Percentiles rank a stretch among this genome's conserved stretches.
Evolutionary conservation across 1,140 invertebrate genomes (phyloP).

Genomic region (Sipha flava): DNA sequence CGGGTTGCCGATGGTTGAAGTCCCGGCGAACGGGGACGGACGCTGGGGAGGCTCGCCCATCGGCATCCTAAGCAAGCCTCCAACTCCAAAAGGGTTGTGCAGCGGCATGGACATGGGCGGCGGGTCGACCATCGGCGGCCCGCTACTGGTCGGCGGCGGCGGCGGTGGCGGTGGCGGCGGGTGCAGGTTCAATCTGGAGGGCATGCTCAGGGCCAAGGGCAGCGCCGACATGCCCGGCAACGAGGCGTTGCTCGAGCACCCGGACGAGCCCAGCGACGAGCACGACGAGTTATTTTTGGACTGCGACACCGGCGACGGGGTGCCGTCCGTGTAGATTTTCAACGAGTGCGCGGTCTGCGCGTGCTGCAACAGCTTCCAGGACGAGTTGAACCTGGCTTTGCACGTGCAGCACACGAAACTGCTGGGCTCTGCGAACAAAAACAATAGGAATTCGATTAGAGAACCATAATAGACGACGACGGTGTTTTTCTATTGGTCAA

Average conservation of each 20-base stretch:
- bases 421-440: constrained; percentile 75
- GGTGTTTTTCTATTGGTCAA: not conserved
- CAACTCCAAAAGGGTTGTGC: constrained; percentile 58
- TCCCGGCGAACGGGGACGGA: constrained; percentile 43
- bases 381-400: constrained; percentile 77
- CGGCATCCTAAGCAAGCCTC: constrained; percentile 56
- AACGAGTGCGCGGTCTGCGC: constrained; percentile 88
- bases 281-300: constrained; percentile 44
- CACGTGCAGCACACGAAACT: constrained; percentile 91
- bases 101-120: constrained; percentile 41
- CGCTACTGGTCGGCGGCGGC: constrained; percentile 42
- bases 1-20: constrained; percentile 53
- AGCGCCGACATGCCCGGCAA: constrained; percentile 38
- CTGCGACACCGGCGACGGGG: constrained; percentile 43
- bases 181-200: constrained; percentile 33
- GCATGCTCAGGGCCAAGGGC: constrained; percentile 45
- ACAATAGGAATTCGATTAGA: constrained; percentile 10
- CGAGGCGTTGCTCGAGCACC: constrained; percentile 45
- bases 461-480: not conserved
- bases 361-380: constrained; percentile 90
- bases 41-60: constrained; percentile 42
- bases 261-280: constrained; percentile 34
- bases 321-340: constrained; percentile 76
- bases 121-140: constrained; percentile 44
- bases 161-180: constrained; percentile 41